Evolutionary conservation across 2,113 vertebrate species (phyloP).

Genomic region (Myanophis thanlyinensis): DNA sequence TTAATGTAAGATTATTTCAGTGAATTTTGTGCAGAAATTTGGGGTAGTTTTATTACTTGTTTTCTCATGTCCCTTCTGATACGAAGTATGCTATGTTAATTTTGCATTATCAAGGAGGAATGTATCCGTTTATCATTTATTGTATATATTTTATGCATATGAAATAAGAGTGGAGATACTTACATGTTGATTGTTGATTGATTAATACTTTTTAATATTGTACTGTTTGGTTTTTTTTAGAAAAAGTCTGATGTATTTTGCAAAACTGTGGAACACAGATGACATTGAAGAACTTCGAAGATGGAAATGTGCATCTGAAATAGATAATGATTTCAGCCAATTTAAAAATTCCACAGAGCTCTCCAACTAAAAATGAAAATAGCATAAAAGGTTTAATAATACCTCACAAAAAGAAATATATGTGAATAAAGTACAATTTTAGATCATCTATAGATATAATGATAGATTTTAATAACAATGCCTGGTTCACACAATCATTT

Average conservation of each 20-base stretch:
- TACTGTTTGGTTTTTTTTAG: slow-evolving; percentile 50
- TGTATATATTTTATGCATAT: background rate
- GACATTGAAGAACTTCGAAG: slow-evolving; percentile 59
- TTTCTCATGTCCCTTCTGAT: background rate
- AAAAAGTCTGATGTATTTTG: slow-evolving; percentile 67
- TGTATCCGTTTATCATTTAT: background rate
- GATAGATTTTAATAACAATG: background rate
- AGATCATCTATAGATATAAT: background rate
- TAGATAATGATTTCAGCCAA: slow-evolving; percentile 47
- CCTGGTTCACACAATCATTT: background rate
- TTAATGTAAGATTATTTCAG: background rate
- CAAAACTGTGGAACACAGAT: slow-evolving; percentile 63
- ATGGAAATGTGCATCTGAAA: slow-evolving; percentile 55
- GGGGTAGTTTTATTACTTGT: background rate
- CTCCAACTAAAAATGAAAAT: slow-evolving; percentile 16
- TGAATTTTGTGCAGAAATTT: background rate
- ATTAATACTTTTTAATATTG: background rate
- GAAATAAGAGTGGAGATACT: background rate
- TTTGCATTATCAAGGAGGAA: background rate
- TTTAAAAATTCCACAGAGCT: slow-evolving; percentile 43
- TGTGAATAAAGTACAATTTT: slow-evolving; percentile 11
- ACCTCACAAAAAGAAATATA: slow-evolving; percentile 6
- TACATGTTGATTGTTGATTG: background rate
- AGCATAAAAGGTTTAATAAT: slow-evolving; percentile 9
- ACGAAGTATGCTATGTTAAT: background rate